Evolutionary conservation across 2,888 invertebrate species (phyloP), one percentile per base, ranked within the genome.

Genomic region (Oligia fasciuncula): DNA sequence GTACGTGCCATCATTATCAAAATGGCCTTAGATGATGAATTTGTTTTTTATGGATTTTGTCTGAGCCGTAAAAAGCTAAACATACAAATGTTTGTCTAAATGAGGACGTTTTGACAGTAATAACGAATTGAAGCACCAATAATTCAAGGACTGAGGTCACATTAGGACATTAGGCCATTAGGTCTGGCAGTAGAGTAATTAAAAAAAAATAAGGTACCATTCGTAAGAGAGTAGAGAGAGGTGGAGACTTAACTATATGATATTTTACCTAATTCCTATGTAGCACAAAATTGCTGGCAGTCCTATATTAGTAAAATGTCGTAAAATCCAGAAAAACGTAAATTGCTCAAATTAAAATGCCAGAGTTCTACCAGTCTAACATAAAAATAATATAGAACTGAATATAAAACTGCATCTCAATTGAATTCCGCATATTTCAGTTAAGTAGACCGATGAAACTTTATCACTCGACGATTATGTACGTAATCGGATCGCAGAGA

Each of bases 401-500:
- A 71, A 63, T 14, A 72, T 74, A 84, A 72, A 88, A 77, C 73
- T 77, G 67, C 17, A 65, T 78, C 72, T 84, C 76, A 88, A 89
- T 89, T 86, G 84, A 91, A 92, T 90, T 93, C 91, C 90, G 91
- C 90, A 89, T 90, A 88, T 88, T 89, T 91, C 83, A 87, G 86
- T 89, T 88, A 86, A 90, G 89, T 91, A 79, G 92, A 90, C 84
- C 91, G 88, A 90, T 92, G 91, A 92, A 93, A 93, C 91, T 92
- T 93, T 93, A 94, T 93, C 93, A 92, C 90, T 83, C 80, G 83
- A 87, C 81, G 87, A 90, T 90, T 90, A 90, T 89, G 84, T 82
- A 91, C 93, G 95, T 95, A 95, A 96, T 95, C 94, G 93, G 92
- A 94, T 93, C 92, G 91, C 91, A 91, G 96, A 95, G 96, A 96